Evolutionary conservation across 2,113 vertebrate genomes (phyloP).

Genomic region (Naja naja): DNA sequence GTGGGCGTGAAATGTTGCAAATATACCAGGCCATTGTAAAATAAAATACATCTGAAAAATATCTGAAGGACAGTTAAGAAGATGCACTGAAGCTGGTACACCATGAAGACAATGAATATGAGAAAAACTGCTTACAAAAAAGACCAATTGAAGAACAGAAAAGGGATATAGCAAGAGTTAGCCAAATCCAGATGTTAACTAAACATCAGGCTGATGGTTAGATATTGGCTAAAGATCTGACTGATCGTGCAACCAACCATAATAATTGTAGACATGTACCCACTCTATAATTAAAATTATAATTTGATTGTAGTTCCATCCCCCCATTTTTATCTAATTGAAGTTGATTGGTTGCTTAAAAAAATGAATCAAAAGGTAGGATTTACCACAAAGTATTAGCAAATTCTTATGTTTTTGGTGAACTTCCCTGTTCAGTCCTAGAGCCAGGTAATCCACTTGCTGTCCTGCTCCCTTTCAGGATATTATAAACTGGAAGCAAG

Average conservation of each 20-base stretch:
- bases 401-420: neutral
- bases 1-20: neutral
- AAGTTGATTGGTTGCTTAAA: neutral
- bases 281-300: slow-evolving; percentile 35
- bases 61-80: neutral
- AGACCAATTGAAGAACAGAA: neutral
- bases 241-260: neutral
- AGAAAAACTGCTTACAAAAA: neutral
- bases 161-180: neutral
- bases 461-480: neutral
- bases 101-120: neutral
- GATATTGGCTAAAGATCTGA: too few relatives aligned
- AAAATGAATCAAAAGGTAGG: neutral
- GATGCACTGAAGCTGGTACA: neutral
- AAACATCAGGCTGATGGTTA: too few relatives aligned
- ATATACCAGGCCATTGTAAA: neutral
- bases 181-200: neutral
- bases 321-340: neutral
- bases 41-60: neutral
- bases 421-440: neutral
- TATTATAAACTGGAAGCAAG: neutral
- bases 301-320: neutral
- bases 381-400: neutral
- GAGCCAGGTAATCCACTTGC: neutral
- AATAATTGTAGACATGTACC: neutral